Base-by-base conservation (phyloP, 2,797 vertebrate genomes). In the Leptodactylus fallax region DNA sequence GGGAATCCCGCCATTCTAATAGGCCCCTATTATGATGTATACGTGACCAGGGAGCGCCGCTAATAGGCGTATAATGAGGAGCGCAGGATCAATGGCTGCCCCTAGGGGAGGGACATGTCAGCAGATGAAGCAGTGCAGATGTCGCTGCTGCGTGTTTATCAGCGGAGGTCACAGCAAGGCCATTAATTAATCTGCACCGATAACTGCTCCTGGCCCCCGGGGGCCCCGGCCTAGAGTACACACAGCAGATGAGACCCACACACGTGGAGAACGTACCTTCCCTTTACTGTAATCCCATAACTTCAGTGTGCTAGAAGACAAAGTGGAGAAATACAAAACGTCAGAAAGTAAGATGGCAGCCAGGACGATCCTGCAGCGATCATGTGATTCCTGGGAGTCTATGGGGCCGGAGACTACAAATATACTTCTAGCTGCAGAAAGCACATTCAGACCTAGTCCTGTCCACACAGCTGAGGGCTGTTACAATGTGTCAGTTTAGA, bases 221-320 rank as follows among this genome's bases (percentile, higher is more conserved):
- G 55, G 14, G 60, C 17, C 55, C 17, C 1, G n/a, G 17, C 16
- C 45, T n/a, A 58, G 6, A 45, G 56, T 17, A 45, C 81, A 87
- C 7, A 9, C n/a, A n/a, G n/a, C n/a, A n/a, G n/a, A n/a, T n/a
- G n/a, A n/a, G n/a, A n/a, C n/a, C n/a, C n/a, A 25, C 21, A 25
- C 27, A 56, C 36, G 13, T 3, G 56, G 12, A 53, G n/a, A 47
- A 92, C 92, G 93, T 91, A 99, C 98, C 96, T 99, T 99, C 94
- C 98, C 98, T 95, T 99, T 99, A 95, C 98, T 99, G 97, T 99
- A 99, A 95, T 99, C 98, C 98, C 98, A 99, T 93, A 99, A 97
- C 92, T 99, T 99, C 91, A 99, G 95, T 7, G 98, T 99, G 95
- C 98, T 99, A 92, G 90, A 83, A 12, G 82, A 87, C 0, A 72